phyloP scores from a whole-genome alignment of 2,888 invertebrate genomes.

The Hemistola chrysoprasaria region DNA sequence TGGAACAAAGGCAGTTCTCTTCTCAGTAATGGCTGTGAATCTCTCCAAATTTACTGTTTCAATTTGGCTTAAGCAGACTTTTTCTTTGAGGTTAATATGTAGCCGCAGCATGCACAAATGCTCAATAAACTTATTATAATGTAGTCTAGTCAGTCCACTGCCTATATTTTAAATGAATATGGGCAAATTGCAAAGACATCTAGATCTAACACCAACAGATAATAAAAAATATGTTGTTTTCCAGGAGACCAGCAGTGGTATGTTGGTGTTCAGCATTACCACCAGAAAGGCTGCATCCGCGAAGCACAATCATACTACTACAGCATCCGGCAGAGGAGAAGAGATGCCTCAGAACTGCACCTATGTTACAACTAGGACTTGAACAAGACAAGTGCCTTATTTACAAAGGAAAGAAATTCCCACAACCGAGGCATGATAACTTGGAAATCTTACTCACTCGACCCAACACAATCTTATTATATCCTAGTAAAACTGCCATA shows the following conservation, averaged over 20 bases:
- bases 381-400: slow-evolving; percentile 88
- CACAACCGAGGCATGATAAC: slow-evolving; percentile 84
- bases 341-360: slow-evolving; percentile 93
- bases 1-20: no score
- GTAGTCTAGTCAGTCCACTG: no score
- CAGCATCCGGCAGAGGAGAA: slow-evolving; percentile 98
- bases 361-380: slow-evolving; percentile 92
- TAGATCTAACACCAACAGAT: no score
- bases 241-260: slow-evolving; percentile 91
- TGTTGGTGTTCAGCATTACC: slow-evolving; percentile 96
- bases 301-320: slow-evolving; percentile 89
- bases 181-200: no score
- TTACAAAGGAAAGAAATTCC: slow-evolving; percentile 92
- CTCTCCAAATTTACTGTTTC: no score
- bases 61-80: no score
- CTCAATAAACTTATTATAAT: no score
- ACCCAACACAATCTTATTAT: slow-evolving; percentile 88
- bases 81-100: no score
- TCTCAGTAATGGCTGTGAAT: no score
- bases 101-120: no score
- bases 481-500: slow-evolving; percentile 89
- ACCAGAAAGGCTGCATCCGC: slow-evolving; percentile 84
- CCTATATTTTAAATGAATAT: no score
- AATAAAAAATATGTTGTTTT: no score
- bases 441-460: slow-evolving; percentile 85